Base-by-base conservation (phyloP, 2,888 invertebrate species). In the Encarsia formosa region DNA sequence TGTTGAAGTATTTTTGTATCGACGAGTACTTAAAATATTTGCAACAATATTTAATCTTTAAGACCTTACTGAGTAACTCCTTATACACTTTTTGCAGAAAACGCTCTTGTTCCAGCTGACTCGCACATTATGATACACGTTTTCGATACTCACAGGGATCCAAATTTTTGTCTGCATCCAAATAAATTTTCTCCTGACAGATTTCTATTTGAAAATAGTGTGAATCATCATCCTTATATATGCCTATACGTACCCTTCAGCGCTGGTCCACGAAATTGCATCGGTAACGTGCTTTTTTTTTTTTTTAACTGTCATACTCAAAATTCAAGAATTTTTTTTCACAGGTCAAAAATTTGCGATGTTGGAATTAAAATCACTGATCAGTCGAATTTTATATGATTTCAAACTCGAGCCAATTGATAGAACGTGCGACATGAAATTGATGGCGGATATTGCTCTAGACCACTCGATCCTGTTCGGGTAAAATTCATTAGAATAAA, bases 321-420 rank as follows among this genome's bases (percentile, higher is more conserved):
- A 29, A 13, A 9, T 29, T 29, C 13, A 8, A 29, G 11, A 9
- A 37, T 15, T 5, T 5, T 19, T 3, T 20, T 38, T 41, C 41
- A 5, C 20, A 54, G 49, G 53, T 23, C 52, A 53, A 19, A 56
- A 56, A 23, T 49, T 56, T 4, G 56, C 52, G 11, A 19, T 47
- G 9, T 39, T 56, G 40, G 43, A 56, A 26, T 13, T 56, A 8
- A 64, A 64, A 41, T 41, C 54, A 6, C 37, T 59, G 8, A 23
- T 59, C 5, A 55, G 51, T 11, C 39, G 53, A 9, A 49, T 63
- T 19, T 40, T 63, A 9, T 54, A 59, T 16, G 49, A 62, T 40
- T 63, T 61, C 22, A 43, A 54, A 3, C 40, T 63, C n/a, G 56
- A 60, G 43, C 52, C 63, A 1, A 51, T 63, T 16, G 61, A 61